Evolutionary conservation across 2,888 invertebrate species (phyloP), one percentile per base, ranked within the genome.

Genomic region (Carcina quercana): DNA sequence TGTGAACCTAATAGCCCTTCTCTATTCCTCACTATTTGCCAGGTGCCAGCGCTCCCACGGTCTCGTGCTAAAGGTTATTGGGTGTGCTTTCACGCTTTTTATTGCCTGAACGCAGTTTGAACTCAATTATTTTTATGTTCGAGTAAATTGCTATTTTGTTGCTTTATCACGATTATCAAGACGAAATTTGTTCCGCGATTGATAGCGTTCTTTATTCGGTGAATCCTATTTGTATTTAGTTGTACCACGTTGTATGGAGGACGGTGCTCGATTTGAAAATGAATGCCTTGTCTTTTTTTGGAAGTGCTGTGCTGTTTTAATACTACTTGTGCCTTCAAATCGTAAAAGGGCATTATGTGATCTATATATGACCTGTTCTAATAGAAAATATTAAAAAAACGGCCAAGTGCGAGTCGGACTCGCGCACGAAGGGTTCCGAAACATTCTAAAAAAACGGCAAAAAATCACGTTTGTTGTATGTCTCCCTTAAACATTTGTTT

Each of bases 61-160:
- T 63, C 62, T 69, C 62, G 61, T 56, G 61, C 70, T 63, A 72
- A 76, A 79, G 79, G 80, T 79, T 82, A 80, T 79, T 76, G 73
- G 75, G 72, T 69, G 69, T 74, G 70, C 76, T 78, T 80, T 74
- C 74, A 80, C 71, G 74, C 76, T 80, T 83, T 83, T 83, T 83
- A 80, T 79, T 76, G 80, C 82, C 70, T 62, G 63, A 74, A 79
- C 79, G 74, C 75, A 76, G 78, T 82, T 82, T 80, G 76, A 79
- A 82, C 82, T 80, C 80, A 82, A 83, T 82, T 82, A 83, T 80
- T 80, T 83, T 83, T 82, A 82, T 76, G 80, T 75, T 69, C 58
- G 71, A 57, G 68, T 60, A 78, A 83, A 82, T 83, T 80, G 78
- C 82, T 80, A 78, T 80, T 78, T 83, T 79, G 80, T 79, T 83